phyloP scores from a whole-genome alignment of 2,888 invertebrate species.

The Achlya flavicornis region DNA sequence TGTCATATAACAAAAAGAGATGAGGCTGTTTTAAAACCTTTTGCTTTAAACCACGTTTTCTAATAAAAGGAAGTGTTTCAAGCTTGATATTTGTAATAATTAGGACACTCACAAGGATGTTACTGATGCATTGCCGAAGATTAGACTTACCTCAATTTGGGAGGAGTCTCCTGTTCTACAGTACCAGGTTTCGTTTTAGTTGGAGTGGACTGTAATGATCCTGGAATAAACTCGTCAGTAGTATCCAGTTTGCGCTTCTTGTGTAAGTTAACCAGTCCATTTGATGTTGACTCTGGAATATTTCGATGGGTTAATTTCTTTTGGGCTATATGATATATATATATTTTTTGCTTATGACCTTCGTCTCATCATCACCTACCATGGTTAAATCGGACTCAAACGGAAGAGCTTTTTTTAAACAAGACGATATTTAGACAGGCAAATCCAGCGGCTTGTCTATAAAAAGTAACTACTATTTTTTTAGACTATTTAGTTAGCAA shows the following conservation, averaged over 20 bases:
- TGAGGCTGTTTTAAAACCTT: too few species aligned
- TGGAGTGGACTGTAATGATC: background rate
- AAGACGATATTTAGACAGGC: too few species aligned
- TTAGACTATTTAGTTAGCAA: too few species aligned
- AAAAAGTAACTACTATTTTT: too few species aligned
- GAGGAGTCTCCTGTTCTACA: slow-evolving; percentile 26
- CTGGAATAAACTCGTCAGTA: slow-evolving; percentile 1
- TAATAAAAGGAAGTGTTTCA: too few species aligned
- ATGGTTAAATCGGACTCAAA: background rate
- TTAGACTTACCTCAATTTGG: slow-evolving; percentile 18
- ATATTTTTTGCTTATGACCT: background rate
- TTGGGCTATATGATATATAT: background rate
- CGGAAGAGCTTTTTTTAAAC: background rate
- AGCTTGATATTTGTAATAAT: too few species aligned
- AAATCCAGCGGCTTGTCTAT: too few species aligned
- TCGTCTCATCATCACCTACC: background rate
- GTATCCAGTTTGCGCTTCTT: slow-evolving; percentile 48
- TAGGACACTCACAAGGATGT: background rate
- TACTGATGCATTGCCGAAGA: background rate
- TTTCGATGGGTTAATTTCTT: background rate
- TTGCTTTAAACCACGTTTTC: too few species aligned
- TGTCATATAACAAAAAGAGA: too few species aligned
- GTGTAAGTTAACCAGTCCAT: slow-evolving; percentile 53
- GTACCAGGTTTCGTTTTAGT: background rate
- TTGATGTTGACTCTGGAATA: slow-evolving; percentile 32